Evolutionary conservation across 2,797 vertebrate species (phyloP), one percentile per base, ranked within the genome.

Genomic region (Kryptopterus vitreolus): DNA sequence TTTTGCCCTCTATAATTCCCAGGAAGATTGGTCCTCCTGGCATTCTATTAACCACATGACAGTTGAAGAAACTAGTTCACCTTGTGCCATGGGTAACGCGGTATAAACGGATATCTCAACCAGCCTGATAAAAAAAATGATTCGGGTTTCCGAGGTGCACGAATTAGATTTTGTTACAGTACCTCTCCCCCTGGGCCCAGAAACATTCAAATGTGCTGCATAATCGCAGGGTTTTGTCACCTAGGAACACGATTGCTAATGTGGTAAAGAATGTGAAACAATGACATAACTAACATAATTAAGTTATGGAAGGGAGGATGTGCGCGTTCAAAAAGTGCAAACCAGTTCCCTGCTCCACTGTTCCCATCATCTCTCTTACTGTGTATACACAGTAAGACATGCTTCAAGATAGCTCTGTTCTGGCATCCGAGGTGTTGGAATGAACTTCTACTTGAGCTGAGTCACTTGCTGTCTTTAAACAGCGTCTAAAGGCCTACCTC

Each of bases 131-230:
- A 58, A n/a, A 29, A 38, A 72, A 74, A 74, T 43, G 9, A 26
- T 31, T 38, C 16, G 33, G 22, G 22, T 38, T 58, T 38, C 33
- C 38, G 53, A 38, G 53, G 53, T 24, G n/a, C 33, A 38, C 57
- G 57, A 58, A 74, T 58, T 33, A 58, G 38, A 0, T 58, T 74
- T 58, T 74, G 24, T 73, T 43, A 43, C 38, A 43, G n/a, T 57
- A 38, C 52, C 11, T 15, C 35, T 9, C 70, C 31, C 0, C 55
- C 0, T 12, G 70, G 70, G 52, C 31, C n/a, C 38, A 43, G 38
- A 73, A n/a, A 18, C 8, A 18, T 73, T 57, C 13, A 9, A 24
- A 35, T 58, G 33, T 43, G 52, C 52, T 55, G 31, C 31, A 22
- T 22, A 57, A n/a, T 73, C 22, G 31, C 11, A 8, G 16, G 22